Evolutionary conservation across 2,888 invertebrate species (phyloP).

Genomic region (Caenorhabditis afra): DNA sequence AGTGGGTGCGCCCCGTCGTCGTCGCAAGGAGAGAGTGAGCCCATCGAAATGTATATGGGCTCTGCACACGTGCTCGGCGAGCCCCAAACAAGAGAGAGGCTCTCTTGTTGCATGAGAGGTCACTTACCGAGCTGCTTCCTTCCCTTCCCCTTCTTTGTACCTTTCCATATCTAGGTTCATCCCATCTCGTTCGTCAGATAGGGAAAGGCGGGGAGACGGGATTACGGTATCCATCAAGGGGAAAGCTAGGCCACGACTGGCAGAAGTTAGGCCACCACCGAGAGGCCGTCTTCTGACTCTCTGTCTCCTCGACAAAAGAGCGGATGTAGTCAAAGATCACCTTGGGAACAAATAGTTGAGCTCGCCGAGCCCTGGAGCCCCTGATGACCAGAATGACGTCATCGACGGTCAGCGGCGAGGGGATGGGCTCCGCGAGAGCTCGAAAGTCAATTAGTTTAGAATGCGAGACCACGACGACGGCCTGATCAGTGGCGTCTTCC

Average conservation of each 20-base stretch:
- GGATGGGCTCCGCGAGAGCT: neutral
- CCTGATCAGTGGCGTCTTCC: neutral
- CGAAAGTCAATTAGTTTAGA: slow-evolving; percentile 23
- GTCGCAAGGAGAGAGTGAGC: no score
- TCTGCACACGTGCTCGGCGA: slow-evolving; percentile 12
- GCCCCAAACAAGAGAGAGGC: slow-evolving; percentile 17
- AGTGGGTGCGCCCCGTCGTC: slow-evolving; percentile 13
- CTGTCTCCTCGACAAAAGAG: no score
- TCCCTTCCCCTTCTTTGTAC: neutral
- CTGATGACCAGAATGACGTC: slow-evolving; percentile 13
- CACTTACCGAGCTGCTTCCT: slow-evolving; percentile 12
- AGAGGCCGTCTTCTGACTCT: neutral
- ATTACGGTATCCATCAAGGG: no score
- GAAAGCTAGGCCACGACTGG: neutral
- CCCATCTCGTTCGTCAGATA: neutral
- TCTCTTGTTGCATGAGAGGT: slow-evolving; percentile 31
- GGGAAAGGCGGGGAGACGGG: no score
- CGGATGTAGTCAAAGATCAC: no score
- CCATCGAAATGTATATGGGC: slow-evolving; percentile 48
- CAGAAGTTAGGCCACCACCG: neutral
- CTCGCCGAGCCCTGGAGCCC: no score
- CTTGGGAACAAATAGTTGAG: no score
- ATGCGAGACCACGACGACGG: neutral
- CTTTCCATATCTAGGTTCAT: slow-evolving; percentile 1
- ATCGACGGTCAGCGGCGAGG: slow-evolving; percentile 7